These are phyloP conservation scores for Pyrgilauda ruficollis DNA, from an alignment of 2,113 vertebrate species.

Conservation along the genomic window DNA sequence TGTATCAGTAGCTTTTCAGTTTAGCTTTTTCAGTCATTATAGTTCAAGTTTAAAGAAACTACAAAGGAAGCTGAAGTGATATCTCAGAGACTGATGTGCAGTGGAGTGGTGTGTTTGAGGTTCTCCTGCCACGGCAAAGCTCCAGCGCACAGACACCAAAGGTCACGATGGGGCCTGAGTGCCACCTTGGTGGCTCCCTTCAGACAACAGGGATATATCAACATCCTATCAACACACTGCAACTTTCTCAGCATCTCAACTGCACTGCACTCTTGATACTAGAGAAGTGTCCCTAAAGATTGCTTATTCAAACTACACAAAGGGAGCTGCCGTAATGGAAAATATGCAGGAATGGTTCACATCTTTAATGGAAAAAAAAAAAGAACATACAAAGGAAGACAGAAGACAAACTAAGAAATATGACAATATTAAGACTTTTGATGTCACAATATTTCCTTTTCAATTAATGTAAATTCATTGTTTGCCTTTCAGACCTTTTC, in stretches of 20 bases:
- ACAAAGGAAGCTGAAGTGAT: neutral
- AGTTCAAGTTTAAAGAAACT: neutral
- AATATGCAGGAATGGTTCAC: neutral
- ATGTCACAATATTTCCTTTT: neutral
- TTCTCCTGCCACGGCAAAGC: neutral
- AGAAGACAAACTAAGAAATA: neutral
- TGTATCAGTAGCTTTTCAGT: neutral
- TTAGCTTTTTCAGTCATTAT: neutral
- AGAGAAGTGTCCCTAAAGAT: neutral
- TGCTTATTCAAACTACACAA: neutral
- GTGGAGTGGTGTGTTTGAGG: neutral
- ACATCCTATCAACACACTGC: neutral
- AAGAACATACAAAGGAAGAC: neutral
- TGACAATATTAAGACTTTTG: neutral
- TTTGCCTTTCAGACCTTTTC: neutral
- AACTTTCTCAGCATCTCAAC: neutral
- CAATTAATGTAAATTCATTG: neutral
- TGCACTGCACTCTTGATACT: neutral
- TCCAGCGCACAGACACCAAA: neutral
- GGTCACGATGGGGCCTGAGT: neutral
- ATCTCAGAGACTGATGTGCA: neutral
- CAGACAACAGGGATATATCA: neutral
- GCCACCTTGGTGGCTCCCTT: neutral
- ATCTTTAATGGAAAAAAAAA: neutral
- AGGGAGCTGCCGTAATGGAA: neutral